A percentile compares a stretch with the other conserved stretches of the same genome.
These are phyloP conservation scores for Calyptommatus sinebrachiatus DNA, from an alignment of 2,113 vertebrate species.

Conservation along the genomic window DNA sequence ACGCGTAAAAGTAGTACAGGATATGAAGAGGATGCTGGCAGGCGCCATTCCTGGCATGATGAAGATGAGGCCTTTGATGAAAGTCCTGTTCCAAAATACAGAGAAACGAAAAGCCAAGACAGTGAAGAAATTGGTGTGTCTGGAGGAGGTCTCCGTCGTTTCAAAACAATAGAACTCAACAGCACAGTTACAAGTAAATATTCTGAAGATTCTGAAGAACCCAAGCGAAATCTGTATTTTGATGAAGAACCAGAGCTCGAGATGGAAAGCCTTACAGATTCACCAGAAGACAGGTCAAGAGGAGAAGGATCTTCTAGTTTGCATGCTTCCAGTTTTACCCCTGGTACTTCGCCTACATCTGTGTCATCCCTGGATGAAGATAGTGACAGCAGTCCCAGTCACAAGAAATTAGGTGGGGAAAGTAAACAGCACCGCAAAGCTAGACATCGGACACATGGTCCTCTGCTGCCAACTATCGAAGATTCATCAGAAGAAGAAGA, in stretches of 20 bases:
- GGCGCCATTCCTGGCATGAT: constrained; percentile 80
- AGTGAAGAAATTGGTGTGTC: constrained; percentile 71
- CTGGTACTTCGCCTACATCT: constrained; percentile 92
- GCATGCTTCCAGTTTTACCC: constrained; percentile 91
- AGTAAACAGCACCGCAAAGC: constrained; percentile 90
- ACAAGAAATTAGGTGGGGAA: constrained; percentile 83
- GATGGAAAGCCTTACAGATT: constrained; percentile 93
- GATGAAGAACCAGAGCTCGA: constrained; percentile 89
- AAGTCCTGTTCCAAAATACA: constrained; percentile 75
- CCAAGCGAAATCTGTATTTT: constrained; percentile 79
- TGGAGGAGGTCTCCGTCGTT: constrained; percentile 76
- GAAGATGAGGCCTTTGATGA: constrained; percentile 74
- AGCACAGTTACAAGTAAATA: constrained; percentile 76
- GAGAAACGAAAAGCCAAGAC: constrained; percentile 83
- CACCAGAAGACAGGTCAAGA: constrained; percentile 91
- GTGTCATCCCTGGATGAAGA: constrained; percentile 96
- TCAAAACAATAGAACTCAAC: constrained; percentile 88
- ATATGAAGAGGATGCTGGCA: constrained; percentile 83
- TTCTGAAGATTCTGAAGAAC: constrained; percentile 71
- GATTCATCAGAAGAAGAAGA: constrained; percentile 96
- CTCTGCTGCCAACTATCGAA: constrained; percentile 88
- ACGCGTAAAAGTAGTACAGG: constrained; percentile 71
- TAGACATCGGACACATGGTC: constrained; percentile 85
- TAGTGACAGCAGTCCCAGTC: constrained; percentile 93
- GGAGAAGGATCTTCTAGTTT: constrained; percentile 95